Evolutionary conservation across 2,888 invertebrate species (phyloP), one percentile per base, ranked within the genome.

Genomic region (Druceiella hillmani): DNA sequence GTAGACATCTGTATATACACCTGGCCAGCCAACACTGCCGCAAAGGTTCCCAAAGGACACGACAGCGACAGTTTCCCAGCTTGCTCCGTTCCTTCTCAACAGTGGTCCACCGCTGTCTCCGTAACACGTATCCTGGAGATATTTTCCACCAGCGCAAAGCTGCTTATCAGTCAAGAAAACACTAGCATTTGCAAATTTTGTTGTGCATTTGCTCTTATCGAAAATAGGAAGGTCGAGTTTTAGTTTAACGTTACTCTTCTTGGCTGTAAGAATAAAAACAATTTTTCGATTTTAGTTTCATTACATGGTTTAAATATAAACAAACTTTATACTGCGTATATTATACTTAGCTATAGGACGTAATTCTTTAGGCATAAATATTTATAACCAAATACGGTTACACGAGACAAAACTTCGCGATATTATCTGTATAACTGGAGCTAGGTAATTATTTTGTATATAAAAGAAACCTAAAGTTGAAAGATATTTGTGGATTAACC

Each of bases 31-130:
- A n/a, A 75, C 74, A 48, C 69, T 67, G 0, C 81, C 84, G 38
- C 79, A 82, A 2, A 77, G 75, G 1, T 74, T 74, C 0, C 84
- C 85, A 38, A 78, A 82, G 13, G 83, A 83, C 0, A 84, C 81
- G 2, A 85, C 62, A 1, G 80, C 85, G 3, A 79, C 66, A 0
- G 70, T 52, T 35, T 75, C 74, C 76, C 78, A 80, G 1, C 68
- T 56, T 0, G 70, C 70, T 0, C 70, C 61, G 1, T 64, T 58
- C 16, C 62, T 64, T 46, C 58, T 66, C 84, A 87, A 85, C 3
- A 87, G 60, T 0, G 87, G 86, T 3, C 86, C 86, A 1, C 87
- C 87, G 1, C 84, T 85, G 50, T 87, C 87, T 0, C 87, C 87
- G 10, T 66, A 71, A 51, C 87, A 88, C 0, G 86, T 79, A 52